Evolutionary conservation across 2,797 vertebrate species (phyloP).

Genomic region (Moxostoma hubbsi): DNA sequence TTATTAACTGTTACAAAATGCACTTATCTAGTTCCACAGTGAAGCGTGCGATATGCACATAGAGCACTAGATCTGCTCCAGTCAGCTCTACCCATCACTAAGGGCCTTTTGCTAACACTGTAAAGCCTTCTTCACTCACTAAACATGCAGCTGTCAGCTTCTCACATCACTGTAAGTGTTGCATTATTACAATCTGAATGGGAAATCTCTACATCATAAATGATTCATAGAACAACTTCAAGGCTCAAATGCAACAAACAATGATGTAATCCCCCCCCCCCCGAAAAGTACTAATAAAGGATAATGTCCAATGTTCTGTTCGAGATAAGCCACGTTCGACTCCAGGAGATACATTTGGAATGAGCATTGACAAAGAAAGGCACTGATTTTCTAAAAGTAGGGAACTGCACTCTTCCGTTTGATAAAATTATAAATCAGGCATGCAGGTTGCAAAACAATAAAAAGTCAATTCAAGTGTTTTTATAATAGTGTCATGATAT

Average conservation of each 20-base stretch:
- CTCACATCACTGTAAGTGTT: neutral
- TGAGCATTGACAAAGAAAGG: slow-evolving; percentile 35
- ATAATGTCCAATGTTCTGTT: neutral
- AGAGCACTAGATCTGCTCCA: slow-evolving; percentile 73
- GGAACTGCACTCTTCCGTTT: slow-evolving; percentile 29
- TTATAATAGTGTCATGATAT: neutral
- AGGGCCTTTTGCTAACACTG: slow-evolving; percentile 6
- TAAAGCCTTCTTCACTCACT: slow-evolving; percentile 15
- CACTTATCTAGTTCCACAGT: slow-evolving; percentile 78
- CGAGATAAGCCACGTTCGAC: neutral
- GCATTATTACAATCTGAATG: neutral
- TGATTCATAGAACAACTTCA: neutral
- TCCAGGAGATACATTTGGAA: slow-evolving; percentile 1
- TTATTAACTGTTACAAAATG: slow-evolving; percentile 81
- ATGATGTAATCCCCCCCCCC: neutral
- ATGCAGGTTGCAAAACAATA: slow-evolving; percentile 28
- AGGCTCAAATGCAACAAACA: slow-evolving; percentile 11
- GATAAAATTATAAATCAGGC: neutral
- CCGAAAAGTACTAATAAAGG: slow-evolving; percentile 2
- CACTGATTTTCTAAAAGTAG: slow-evolving; percentile 37
- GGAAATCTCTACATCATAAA: slow-evolving; percentile 19
- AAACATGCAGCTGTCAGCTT: slow-evolving; percentile 39
- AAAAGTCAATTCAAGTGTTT: neutral
- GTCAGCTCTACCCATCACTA: slow-evolving; percentile 39
- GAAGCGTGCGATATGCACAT: slow-evolving; percentile 76